Evolutionary conservation across 1,140 invertebrate species (phyloP), one percentile per base, ranked within the genome.

Genomic region (Cydia fagiglandana): DNA sequence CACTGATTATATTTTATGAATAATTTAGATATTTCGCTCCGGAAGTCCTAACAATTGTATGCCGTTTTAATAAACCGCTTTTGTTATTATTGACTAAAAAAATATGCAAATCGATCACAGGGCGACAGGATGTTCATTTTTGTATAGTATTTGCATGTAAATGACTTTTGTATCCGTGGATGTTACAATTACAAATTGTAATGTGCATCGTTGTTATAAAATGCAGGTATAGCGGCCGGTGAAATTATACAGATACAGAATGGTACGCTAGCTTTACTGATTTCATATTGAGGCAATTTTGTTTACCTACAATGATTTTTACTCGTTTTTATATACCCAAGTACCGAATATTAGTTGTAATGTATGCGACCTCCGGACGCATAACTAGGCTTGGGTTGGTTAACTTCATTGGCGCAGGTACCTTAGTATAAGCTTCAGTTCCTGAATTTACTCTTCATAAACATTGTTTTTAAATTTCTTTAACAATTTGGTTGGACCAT

Each of bases 21-120:
- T 89, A 88, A 91, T 89, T 89, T 79, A 86, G 84, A 76, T 61
- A 64, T 84, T 81, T 79, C 56, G 78, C 80, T 82, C 86, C 89
- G 91, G 91, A 92, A 90, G 84, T 83, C 77, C 82, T 80, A 83
- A 91, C 89, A 89, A 92, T 88, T 83, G 90, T 78, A 56, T 77
- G 73, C 80, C 78, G 80, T 82, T 87, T 87, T 86, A 83, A 86
- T 89, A 86, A 86, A 84, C 79, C 76, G 81, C 88, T 86, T 88
- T 92, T 92, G 90, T 92, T 90, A 84, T 89, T 87, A 76, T 73
- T 75, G 56, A 64, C 88, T 90, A 86, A 90, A 91, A 92, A 92
- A 92, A 92, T 92, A 92, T 92, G 91, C 91, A 91, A 92, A 92
- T 92, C 91, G 85, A 92, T 91, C 82, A 88, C 81, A 81, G 77